These are phyloP conservation scores for Cynaeus angustus DNA, from an alignment of 2,888 invertebrate species.

Conservation along the genomic window DNA sequence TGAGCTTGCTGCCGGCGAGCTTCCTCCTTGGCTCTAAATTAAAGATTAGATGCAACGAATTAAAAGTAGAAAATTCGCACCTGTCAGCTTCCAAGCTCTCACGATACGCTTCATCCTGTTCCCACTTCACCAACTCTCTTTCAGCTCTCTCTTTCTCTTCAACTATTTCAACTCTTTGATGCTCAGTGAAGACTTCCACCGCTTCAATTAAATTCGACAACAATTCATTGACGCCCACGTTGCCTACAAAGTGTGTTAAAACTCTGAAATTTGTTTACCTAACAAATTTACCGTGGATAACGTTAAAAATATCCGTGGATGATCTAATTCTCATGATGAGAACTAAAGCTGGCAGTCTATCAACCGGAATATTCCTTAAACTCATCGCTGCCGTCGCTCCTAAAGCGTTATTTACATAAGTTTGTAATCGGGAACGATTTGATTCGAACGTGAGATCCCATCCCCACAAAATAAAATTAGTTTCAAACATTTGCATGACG, in stretches of 20 bases:
- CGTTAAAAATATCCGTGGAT: constrained; percentile 91
- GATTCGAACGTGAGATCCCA: constrained; percentile 96
- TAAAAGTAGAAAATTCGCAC: constrained; percentile 66
- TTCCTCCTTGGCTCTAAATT: constrained; percentile 88
- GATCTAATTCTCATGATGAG: constrained; percentile 92
- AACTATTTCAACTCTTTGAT: constrained; percentile 84
- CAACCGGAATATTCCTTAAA: constrained; percentile 88
- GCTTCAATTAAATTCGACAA: constrained; percentile 91
- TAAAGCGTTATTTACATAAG: constrained; percentile 83
- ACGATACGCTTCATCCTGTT: constrained; percentile 96
- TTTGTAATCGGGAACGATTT: constrained; percentile 87
- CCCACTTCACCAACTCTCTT: constrained; percentile 90
- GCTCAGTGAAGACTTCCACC: constrained; percentile 87
- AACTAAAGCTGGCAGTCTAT: constrained; percentile 89
- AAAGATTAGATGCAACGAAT: neutral
- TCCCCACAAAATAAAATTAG: constrained; percentile 95
- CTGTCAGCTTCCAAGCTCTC: constrained; percentile 90
- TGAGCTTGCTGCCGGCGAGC: constrained; percentile 85
- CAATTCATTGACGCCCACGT: constrained; percentile 92
- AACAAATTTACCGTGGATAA: constrained; percentile 83
- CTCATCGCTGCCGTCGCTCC: constrained; percentile 89
- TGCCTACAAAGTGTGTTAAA: constrained; percentile 72
- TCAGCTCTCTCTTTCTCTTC: constrained; percentile 93
- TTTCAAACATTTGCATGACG: constrained; percentile 90
- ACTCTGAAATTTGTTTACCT: neutral